Conservation (phyloP, 2,113 vertebrate species). For the Oxyura jamaicensis region DNA sequence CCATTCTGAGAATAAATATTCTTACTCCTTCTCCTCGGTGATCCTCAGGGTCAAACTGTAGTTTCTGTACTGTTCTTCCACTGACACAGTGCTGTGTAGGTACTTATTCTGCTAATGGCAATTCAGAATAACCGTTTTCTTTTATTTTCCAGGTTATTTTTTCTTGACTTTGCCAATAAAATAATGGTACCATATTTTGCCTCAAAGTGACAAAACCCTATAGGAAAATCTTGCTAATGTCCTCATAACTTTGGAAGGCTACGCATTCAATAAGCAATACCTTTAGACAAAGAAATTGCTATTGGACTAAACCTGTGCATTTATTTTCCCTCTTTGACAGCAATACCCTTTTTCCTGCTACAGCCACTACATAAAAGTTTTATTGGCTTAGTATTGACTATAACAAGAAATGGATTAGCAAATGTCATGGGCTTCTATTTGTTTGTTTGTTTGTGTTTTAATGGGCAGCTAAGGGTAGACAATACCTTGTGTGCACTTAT, state of each 20-base stretch:
- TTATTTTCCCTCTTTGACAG: background rate
- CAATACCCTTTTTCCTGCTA: background rate
- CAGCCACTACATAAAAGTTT: background rate
- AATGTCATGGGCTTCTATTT: background rate
- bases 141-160: background rate
- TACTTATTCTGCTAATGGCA: background rate
- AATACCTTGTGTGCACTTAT: background rate
- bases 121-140: background rate
- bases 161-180: background rate
- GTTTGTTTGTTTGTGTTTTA: background rate
- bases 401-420: background rate
- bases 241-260: background rate
- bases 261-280: background rate
- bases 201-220: background rate
- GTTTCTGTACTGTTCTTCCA: background rate
- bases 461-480: background rate
- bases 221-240: background rate
- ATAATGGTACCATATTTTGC: background rate
- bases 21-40: rapidly evolving
- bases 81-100: background rate
- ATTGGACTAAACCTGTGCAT: background rate
- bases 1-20: background rate
- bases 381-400: background rate
- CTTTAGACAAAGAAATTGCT: background rate
- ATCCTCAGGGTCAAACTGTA: background rate